A percentile compares a stretch with the other conserved stretches of the same genome.
Conservation (phyloP, 2,888 invertebrate genomes). For the Melanargia galathea region DNA sequence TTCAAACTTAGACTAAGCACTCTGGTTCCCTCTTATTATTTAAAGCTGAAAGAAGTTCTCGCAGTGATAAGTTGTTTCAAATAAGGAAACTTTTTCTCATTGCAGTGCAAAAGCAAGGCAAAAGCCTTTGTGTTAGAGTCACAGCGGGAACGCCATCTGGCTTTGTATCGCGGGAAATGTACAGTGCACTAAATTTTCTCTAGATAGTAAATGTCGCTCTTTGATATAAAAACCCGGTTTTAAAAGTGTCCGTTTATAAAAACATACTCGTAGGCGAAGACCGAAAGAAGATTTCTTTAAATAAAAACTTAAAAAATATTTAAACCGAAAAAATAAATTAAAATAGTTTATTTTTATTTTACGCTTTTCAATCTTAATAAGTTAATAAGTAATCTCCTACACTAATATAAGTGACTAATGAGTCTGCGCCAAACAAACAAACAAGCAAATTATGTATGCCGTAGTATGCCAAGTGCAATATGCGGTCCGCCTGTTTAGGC, state of each 20-base stretch:
- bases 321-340: too few relatives aligned
- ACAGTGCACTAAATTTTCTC: slow-evolving; percentile 14
- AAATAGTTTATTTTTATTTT: too few relatives aligned
- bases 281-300: too few relatives aligned
- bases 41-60: slow-evolving; percentile 8
- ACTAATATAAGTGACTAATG: too few relatives aligned
- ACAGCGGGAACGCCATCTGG: slow-evolving; percentile 5
- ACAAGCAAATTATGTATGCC: too few relatives aligned
- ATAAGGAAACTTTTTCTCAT: slow-evolving; percentile 31
- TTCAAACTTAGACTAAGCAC: neutral
- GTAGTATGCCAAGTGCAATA: too few relatives aligned
- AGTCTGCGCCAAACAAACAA: too few relatives aligned
- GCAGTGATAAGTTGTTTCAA: slow-evolving; percentile 28
- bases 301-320: too few relatives aligned
- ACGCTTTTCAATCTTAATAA: too few relatives aligned
- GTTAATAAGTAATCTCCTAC: too few relatives aligned
- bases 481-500: too few relatives aligned
- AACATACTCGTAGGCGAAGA: too few relatives aligned
- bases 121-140: slow-evolving; percentile 28
- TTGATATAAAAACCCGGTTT: slow-evolving; percentile 16
- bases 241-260: neutral
- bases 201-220: slow-evolving; percentile 11
- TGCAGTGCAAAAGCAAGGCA: slow-evolving; percentile 25
- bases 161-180: slow-evolving; percentile 16
- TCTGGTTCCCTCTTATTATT: slow-evolving; percentile 1